Base-by-base conservation (phyloP, 2,113 vertebrate genomes). In the Anolis carolinensis region DNA sequence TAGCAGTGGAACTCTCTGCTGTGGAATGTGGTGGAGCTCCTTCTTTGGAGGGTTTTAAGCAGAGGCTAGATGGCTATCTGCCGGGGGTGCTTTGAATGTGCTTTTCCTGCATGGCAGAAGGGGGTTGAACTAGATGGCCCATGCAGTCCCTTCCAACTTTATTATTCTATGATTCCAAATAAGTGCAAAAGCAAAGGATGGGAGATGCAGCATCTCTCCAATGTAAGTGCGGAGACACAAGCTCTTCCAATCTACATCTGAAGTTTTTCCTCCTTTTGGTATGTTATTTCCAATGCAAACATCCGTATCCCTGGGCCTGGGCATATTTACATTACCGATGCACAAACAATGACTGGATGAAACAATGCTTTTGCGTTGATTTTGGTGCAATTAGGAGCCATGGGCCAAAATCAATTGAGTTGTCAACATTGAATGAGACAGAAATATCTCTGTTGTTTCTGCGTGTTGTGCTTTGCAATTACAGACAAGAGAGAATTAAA, bases 401-500 rank as follows among this genome's bases (percentile, higher is more conserved):
- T 62, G 2, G 1, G 7, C 39, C 55, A 27, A 39, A 77, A 87
- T 87, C 86, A 82, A 71, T 44, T 82, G 48, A 44, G 34, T 27
- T 87, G 62, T 76, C 73, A 82, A 34, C 50, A 55, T 82, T 63
- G 5, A 32, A 68, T 34, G 44, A 77, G 5, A 23, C 27, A 39
- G 74, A 67, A 48, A 52, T 55, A 34, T 68, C 4, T 36, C 21
- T 65, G 44, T 79, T 67, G 27, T 50, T 5, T 30, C 10, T 67
- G 7, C 44, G 79, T 34, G 48, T 77, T 34, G 62, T 67, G 32
- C 82, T 82, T 44, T 39, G 72, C 68, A 70, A 63, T 52, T 75
- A 78, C 27, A 67, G 18, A 27, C 44, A 81, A 76, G 62, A 25
- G 79, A 82, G 32, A 68, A 63, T 71, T 78, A 82, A 83, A 75